Conservation (phyloP, 1,140 invertebrate species). For the Saccostrea echinata region DNA sequence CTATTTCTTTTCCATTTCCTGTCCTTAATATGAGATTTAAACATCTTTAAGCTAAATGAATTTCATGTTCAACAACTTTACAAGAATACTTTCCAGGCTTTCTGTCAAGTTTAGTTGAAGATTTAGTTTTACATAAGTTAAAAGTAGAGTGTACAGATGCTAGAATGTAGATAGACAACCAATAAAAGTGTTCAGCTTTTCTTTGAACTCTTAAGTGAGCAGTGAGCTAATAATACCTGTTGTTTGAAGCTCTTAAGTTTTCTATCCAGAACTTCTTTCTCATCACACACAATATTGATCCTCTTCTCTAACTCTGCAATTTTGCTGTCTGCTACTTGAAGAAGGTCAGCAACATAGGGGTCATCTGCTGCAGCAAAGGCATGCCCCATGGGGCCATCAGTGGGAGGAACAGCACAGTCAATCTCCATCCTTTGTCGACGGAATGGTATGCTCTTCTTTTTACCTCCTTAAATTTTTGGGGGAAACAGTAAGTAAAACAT, state of each 20-base stretch:
- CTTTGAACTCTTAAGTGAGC: too few species aligned
- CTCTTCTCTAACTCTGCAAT: conserved; percentile 75
- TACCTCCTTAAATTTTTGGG: conserved; percentile 70
- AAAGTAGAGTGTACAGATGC: too few species aligned
- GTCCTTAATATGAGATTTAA: too few species aligned
- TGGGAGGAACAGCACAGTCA: conserved; percentile 74
- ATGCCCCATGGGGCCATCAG: conserved; percentile 57
- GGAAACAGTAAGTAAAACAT: not conserved
- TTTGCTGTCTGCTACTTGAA: conserved; percentile 77
- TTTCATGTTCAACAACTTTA: too few species aligned
- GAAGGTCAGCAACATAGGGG: conserved; percentile 78
- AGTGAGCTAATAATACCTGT: conserved; percentile 68
- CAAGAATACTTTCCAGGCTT: too few species aligned
- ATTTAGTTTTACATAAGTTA: too few species aligned
- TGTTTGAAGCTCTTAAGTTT: conserved; percentile 76
- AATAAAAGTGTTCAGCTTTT: too few species aligned
- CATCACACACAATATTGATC: conserved; percentile 66
- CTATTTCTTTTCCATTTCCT: too few species aligned
- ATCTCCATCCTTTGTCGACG: conserved; percentile 79
- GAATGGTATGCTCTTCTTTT: conserved; percentile 79
- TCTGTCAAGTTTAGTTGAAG: too few species aligned
- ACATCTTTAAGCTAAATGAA: too few species aligned
- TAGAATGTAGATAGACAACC: too few species aligned
- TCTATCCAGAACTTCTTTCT: conserved; percentile 74
- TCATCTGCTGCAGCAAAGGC: conserved; percentile 71